Base-by-base conservation (phyloP, 2,797 vertebrate genomes). In the Arremon brunneinucha region DNA sequence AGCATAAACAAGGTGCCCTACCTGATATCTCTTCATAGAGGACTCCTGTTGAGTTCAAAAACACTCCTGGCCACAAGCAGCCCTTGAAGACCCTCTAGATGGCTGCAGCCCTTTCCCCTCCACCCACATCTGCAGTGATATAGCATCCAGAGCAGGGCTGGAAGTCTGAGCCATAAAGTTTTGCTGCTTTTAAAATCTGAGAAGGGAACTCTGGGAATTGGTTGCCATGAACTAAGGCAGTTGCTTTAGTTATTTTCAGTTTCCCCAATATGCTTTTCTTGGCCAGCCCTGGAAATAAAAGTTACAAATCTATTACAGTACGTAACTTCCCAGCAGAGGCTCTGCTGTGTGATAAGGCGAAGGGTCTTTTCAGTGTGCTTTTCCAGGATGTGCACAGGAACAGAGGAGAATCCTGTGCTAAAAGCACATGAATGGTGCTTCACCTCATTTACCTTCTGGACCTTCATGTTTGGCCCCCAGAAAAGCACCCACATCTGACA, bases 41-140 rank as follows among this genome's bases (percentile, higher is more conserved):
- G 63, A 89, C 79, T 94, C 77, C 82, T 87, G 52, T 32, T 53
- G 57, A 78, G 56, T 82, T 93, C 91, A 83, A 89, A 90, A 87
- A 83, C 30, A 53, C 19, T 83, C 18, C 37, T 70, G 44, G 47
- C 10, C 47, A 56, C 53, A 87, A 19, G 30, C 16, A 77, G 34
- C 67, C 49, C 53, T 74, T 53, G 12, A 64, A 64, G 30, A 60
- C 16, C 32, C 6, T 67, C 35, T 69, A 47, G 17, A 22, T 50
- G 32, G 30, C 44, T 84, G 26, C 34, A 71, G 5, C 6, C 27
- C 13, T 37, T 87, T 93, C 8, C 2, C 39, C 14, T 85, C 55
- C 17, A 35, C 6, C 22, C 8, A 5, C 1, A 6, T 76, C 63
- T 55, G 34, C 52, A 91, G 60, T 89, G 30, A 46, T 7, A 69